Evolutionary conservation across 2,888 invertebrate genomes (phyloP).

Genomic region (Chymomyza procnemis): DNA sequence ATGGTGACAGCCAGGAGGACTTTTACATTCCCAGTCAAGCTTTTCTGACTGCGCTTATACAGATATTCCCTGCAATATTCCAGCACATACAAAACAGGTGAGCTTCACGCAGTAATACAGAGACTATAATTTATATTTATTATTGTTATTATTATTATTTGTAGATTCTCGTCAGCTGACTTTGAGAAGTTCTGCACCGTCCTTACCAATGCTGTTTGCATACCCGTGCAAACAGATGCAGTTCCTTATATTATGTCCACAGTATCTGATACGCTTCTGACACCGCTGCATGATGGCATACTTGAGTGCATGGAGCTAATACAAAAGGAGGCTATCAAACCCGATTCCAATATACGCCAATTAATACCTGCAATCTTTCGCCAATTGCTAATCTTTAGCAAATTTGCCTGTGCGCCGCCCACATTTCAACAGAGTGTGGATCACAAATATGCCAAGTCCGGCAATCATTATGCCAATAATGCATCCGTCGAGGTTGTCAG

Average conservation of each 20-base stretch:
- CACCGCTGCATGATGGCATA: constrained; percentile 90
- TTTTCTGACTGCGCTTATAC: constrained; percentile 95
- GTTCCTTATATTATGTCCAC: constrained; percentile 89
- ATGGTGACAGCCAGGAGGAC: constrained; percentile 79
- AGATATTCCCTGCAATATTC: constrained; percentile 97
- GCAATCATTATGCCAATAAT: constrained; percentile 73
- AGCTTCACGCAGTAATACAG: constrained; percentile 22
- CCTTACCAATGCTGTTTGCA: constrained; percentile 86
- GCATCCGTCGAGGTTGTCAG: constrained; percentile 85
- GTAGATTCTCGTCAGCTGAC: constrained; percentile 81
- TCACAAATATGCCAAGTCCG: constrained; percentile 80
- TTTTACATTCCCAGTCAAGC: constrained; percentile 93
- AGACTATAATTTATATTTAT: background rate
- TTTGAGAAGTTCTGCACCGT: constrained; percentile 88
- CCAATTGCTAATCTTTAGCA: constrained; percentile 83
- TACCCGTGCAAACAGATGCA: constrained; percentile 89
- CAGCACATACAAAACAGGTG: constrained; percentile 89
- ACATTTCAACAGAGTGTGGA: constrained; percentile 75
- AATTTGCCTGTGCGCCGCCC: constrained; percentile 85
- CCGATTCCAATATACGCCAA: constrained; percentile 81
- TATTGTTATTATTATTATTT: background rate
- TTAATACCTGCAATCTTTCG: constrained; percentile 85
- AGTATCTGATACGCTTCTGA: constrained; percentile 88
- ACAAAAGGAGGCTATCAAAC: constrained; percentile 86
- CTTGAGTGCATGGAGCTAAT: constrained; percentile 92